Base-by-base conservation (phyloP, 1,140 invertebrate species). In the Hypsibius dujardini region DNA sequence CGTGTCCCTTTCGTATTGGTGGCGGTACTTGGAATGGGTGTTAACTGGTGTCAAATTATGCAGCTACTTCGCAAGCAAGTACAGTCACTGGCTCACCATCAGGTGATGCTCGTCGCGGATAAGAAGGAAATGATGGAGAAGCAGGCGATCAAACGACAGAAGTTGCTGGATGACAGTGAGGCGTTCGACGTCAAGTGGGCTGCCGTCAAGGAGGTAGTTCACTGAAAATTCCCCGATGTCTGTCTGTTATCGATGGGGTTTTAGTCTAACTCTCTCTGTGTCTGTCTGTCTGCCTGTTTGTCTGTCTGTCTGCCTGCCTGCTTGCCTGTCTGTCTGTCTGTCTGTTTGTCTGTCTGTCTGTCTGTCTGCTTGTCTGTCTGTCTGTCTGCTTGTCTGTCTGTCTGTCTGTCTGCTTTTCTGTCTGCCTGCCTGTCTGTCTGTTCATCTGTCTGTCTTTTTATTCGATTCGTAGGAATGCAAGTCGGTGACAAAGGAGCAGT, bases 41-140 rank as follows among this genome's bases (percentile, higher is more conserved):
- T 12, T 15, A 67, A 67, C 42, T 45, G 12, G 62, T 67, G 62
- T 67, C 42, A 15, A 15, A 15, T 67, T 67, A 7, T 67, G 62
- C 42, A 67, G 62, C 42, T 67, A 7, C 62, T 67, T 12, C 62
- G 62, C 3, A 67, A 67, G 74, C 93, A 98, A 85, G 93, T 97
- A 1, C 89, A 92, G 76, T 95, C 92, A 0, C 81, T 97, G 47
- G 95, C 91, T 1, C 95, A 92, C 89, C 94, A 97, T 82, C 94
- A 95, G 82, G 86, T 92, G 84, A 97, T 96, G 79, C 80, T 97
- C 42, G 92, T 96, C 80, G 88, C 90, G 15, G 95, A 98, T 80
- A 78, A 97, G 72, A 88, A 93, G 77, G 90, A 93, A 79, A 95
- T 96, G 76, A 92, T 96, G 80, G 93, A 96, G 79, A 95, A 94